phyloP scores from a whole-genome alignment of 2,888 invertebrate species.

The Camptogramma bilineatum region DNA sequence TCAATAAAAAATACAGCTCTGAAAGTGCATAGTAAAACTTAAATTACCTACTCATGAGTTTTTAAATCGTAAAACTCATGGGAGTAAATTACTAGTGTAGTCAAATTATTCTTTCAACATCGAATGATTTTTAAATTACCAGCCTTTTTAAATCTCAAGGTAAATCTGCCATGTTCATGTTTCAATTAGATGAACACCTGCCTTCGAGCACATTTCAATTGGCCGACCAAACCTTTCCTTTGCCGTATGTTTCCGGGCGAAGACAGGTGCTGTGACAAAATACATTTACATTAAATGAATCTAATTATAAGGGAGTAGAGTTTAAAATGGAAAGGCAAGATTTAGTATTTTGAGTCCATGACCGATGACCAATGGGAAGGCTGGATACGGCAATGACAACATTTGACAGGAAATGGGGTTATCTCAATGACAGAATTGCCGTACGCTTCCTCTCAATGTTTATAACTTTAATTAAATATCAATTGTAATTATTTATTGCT shows the following conservation, averaged over 20 bases:
- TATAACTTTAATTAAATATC: slow-evolving; percentile 34
- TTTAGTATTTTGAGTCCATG: slow-evolving; percentile 25
- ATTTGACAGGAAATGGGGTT: slow-evolving; percentile 74
- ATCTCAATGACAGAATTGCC: slow-evolving; percentile 67
- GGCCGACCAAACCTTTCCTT: slow-evolving; percentile 18
- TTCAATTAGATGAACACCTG: slow-evolving; percentile 23
- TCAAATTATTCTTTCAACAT: not conserved
- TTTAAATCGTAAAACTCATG: not conserved
- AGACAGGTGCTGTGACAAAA: slow-evolving; percentile 26
- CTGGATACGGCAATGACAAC: slow-evolving; percentile 38
- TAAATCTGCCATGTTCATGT: slow-evolving; percentile 7
- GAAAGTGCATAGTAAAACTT: not conserved
- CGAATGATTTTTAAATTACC: not conserved
- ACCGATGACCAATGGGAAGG: slow-evolving; percentile 23
- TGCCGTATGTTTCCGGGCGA: slow-evolving; percentile 25
- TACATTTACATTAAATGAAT: slow-evolving; percentile 3
- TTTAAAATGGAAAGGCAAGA: slow-evolving; percentile 19
- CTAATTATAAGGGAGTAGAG: slow-evolving; percentile 11
- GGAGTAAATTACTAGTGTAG: not conserved
- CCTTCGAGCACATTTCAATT: slow-evolving; percentile 19
- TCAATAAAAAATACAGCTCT: not conserved
- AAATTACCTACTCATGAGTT: not conserved
- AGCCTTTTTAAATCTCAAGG: slow-evolving; percentile 3
- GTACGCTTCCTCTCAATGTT: slow-evolving; percentile 61
- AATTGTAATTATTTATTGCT: slow-evolving; percentile 27